Evolutionary conservation across 2,888 invertebrate genomes (phyloP).

Genomic region (Aleiodes alternator): DNA sequence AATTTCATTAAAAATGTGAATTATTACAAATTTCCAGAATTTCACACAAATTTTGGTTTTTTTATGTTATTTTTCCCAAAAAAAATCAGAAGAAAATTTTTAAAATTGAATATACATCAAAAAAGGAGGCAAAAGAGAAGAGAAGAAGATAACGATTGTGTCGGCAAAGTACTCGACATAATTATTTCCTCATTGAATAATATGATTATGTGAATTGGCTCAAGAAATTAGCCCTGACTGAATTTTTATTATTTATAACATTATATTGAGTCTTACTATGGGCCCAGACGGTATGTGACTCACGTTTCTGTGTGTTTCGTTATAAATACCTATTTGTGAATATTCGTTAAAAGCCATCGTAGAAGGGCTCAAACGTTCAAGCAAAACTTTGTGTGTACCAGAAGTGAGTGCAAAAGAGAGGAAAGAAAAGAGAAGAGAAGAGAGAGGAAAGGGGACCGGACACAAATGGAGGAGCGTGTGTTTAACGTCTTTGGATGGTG

Average conservation of each 20-base stretch:
- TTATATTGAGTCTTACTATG: slow-evolving; percentile 43
- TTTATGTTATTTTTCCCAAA: too few species aligned
- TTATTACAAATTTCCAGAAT: too few species aligned
- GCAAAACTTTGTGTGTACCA: slow-evolving; percentile 15
- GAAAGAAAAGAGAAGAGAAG: neutral
- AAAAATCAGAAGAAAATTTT: too few species aligned
- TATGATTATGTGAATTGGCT: too few species aligned
- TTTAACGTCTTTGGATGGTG: slow-evolving; percentile 25
- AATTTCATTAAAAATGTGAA: too few species aligned
- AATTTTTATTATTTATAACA: slow-evolving; percentile 4
- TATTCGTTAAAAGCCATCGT: slow-evolving; percentile 51
- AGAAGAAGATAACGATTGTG: too few species aligned
- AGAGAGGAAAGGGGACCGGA: slow-evolving; percentile 29
- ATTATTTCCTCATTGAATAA: too few species aligned
- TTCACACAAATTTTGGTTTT: too few species aligned
- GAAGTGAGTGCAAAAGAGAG: neutral
- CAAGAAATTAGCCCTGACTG: too few species aligned
- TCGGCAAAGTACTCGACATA: too few species aligned
- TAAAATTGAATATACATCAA: too few species aligned
- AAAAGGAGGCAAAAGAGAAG: too few species aligned
- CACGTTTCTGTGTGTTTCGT: slow-evolving; percentile 52
- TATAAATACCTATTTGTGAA: slow-evolving; percentile 58
- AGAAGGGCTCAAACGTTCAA: slow-evolving; percentile 29
- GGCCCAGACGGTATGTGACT: slow-evolving; percentile 58
- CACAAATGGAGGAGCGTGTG: slow-evolving; percentile 30